Conservation (phyloP, 2,797 vertebrate species). For the Lacerta agilis region DNA sequence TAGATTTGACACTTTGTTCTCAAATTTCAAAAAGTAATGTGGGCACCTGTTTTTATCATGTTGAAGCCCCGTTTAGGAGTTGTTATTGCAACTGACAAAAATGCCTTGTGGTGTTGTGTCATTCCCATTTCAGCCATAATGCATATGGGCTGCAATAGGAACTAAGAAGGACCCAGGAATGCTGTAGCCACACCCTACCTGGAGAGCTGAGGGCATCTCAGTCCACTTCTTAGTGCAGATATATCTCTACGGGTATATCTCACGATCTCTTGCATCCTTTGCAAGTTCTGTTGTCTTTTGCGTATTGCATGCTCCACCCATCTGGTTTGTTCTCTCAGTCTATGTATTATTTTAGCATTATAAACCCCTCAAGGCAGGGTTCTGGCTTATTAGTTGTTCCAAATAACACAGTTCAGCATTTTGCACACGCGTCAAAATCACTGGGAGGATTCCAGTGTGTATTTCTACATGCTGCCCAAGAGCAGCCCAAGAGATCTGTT, state of each 20-base stretch:
- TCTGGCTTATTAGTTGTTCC: slow-evolving; percentile 32
- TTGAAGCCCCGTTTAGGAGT: neutral
- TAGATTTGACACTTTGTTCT: neutral
- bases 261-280: slow-evolving; percentile 40
- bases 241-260: slow-evolving; percentile 20
- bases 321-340: slow-evolving; percentile 54
- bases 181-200: neutral
- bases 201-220: neutral
- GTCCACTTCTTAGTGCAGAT: neutral
- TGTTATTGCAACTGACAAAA: neutral
- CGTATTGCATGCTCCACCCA: slow-evolving; percentile 24
- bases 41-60: neutral
- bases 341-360: slow-evolving; percentile 42
- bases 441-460: slow-evolving; percentile 35
- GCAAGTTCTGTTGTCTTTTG: slow-evolving; percentile 58
- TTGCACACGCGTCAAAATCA: slow-evolving; percentile 35
- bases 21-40: neutral
- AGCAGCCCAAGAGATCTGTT: neutral
- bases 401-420: neutral
- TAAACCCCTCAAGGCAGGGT: slow-evolving; percentile 56
- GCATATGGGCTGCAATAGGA: neutral
- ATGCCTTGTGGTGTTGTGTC: neutral
- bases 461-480: neutral
- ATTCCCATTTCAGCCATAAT: too few species aligned
- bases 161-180: neutral